phyloP scores from a whole-genome alignment of 1,140 invertebrate species.

The Plectus sambesii region DNA sequence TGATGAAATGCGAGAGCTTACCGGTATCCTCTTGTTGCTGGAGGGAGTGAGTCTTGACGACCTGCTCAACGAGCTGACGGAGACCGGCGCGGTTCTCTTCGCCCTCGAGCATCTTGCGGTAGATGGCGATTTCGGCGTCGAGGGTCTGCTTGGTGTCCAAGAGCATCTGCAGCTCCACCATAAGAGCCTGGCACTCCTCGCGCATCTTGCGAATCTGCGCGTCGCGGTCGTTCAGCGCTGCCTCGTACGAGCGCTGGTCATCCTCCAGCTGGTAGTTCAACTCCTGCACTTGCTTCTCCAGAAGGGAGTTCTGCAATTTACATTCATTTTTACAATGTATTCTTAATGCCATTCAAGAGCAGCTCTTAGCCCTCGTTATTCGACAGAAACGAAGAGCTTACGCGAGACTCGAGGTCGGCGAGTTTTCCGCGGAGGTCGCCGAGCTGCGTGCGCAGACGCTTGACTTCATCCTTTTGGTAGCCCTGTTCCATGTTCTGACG shows the following conservation, averaged over 20 bases:
- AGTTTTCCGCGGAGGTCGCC: constrained; percentile 48
- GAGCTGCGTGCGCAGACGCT: constrained; percentile 48
- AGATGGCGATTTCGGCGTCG: constrained; percentile 46
- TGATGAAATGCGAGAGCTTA: constrained; percentile 7
- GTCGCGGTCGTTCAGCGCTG: constrained; percentile 44
- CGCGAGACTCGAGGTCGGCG: constrained; percentile 50
- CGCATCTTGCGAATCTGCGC: constrained; percentile 46
- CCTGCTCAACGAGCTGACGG: constrained; percentile 42
- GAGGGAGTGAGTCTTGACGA: constrained; percentile 40
- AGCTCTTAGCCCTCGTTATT: too few species aligned
- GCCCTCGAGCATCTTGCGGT: constrained; percentile 46
- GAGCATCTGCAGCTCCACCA: constrained; percentile 48
- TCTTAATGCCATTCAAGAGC: too few species aligned
- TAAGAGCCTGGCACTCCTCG: constrained; percentile 47
- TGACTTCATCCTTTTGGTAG: constrained; percentile 50
- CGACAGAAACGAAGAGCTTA: constrained; percentile 33
- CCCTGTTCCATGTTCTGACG: constrained; percentile 51
- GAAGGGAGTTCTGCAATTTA: constrained; percentile 46
- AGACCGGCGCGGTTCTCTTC: constrained; percentile 44
- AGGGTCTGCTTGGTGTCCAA: constrained; percentile 48
- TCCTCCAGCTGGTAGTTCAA: constrained; percentile 49
- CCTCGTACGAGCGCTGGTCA: constrained; percentile 46
- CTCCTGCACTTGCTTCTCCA: constrained; percentile 50
- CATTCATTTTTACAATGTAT: constrained; percentile 14
- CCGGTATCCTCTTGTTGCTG: constrained; percentile 34